Conservation (phyloP, 2,888 invertebrate genomes). For the Carpatolechia fugitivella region DNA sequence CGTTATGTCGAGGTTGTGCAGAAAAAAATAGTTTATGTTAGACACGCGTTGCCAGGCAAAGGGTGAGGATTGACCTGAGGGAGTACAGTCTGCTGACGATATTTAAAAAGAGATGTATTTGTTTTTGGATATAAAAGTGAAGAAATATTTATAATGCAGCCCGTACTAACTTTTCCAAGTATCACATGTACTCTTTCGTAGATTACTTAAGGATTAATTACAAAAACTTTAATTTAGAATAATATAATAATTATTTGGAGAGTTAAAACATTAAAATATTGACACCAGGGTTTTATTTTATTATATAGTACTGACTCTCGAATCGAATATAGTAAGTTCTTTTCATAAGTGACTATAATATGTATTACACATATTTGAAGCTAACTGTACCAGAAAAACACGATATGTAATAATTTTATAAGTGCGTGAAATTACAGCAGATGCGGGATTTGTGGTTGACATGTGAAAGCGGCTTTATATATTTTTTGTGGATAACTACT, state of each 20-base stretch:
- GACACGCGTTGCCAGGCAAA: slow-evolving; percentile 44
- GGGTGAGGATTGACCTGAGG: slow-evolving; percentile 50
- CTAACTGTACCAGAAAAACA: slow-evolving; percentile 3
- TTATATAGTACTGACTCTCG: too few relatives aligned
- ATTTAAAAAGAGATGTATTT: background rate
- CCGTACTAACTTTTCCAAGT: too few relatives aligned
- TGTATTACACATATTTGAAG: background rate
- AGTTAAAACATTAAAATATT: too few relatives aligned
- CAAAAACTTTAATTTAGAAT: too few relatives aligned
- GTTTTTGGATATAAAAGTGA: too few relatives aligned
- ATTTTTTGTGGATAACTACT: slow-evolving; percentile 13
- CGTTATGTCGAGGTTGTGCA: slow-evolving; percentile 36
- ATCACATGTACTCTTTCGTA: too few relatives aligned
- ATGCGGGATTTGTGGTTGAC: slow-evolving; percentile 36
- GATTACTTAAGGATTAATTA: too few relatives aligned
- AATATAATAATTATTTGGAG: too few relatives aligned
- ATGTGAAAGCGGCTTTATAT: slow-evolving; percentile 14
- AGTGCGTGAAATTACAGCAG: slow-evolving; percentile 53
- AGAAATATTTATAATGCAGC: too few relatives aligned
- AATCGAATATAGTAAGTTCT: background rate
- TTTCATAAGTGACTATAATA: too few relatives aligned
- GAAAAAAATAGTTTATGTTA: slow-evolving; percentile 30
- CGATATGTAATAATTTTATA: slow-evolving; percentile 9
- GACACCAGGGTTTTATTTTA: too few relatives aligned
- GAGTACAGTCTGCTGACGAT: slow-evolving; percentile 23